Conservation (phyloP, 2,888 invertebrate species). For the Leptodirus hochenwartii region DNA sequence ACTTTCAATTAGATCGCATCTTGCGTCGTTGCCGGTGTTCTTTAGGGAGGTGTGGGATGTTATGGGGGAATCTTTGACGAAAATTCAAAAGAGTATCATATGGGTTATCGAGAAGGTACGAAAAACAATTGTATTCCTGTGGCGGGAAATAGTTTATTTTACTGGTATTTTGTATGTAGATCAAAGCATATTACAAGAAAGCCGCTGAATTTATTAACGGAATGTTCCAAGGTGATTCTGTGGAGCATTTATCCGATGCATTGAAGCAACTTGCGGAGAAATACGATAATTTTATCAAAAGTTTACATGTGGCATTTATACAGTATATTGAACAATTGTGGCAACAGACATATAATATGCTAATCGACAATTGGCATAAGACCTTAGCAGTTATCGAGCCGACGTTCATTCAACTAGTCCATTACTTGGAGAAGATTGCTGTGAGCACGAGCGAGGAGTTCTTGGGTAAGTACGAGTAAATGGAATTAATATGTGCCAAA, state of each 20-base stretch:
- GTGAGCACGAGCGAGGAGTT: slow-evolving; percentile 59
- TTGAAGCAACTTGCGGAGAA: slow-evolving; percentile 52
- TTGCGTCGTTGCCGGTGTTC: slow-evolving; percentile 62
- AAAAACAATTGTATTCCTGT: slow-evolving; percentile 1
- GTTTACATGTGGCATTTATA: slow-evolving; percentile 49
- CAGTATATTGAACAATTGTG: slow-evolving; percentile 59
- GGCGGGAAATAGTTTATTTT: not conserved
- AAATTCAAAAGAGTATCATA: slow-evolving; percentile 53
- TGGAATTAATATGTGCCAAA: not conserved
- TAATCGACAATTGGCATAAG: slow-evolving; percentile 54
- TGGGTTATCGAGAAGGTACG: slow-evolving; percentile 50
- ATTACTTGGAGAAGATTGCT: slow-evolving; percentile 54
- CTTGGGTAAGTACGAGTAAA: slow-evolving; percentile 27
- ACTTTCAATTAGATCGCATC: slow-evolving; percentile 55
- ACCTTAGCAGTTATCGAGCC: slow-evolving; percentile 59
- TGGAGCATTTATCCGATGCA: slow-evolving; percentile 49
- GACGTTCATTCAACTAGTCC: slow-evolving; percentile 53
- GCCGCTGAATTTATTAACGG: slow-evolving; percentile 48
- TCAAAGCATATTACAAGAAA: slow-evolving; percentile 53
- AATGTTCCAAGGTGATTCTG: slow-evolving; percentile 54
- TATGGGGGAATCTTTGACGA: slow-evolving; percentile 70
- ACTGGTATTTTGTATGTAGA: slow-evolving; percentile 19
- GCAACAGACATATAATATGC: slow-evolving; percentile 41
- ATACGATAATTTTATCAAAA: slow-evolving; percentile 63
- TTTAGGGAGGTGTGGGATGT: slow-evolving; percentile 69